Evolutionary conservation across 2,888 invertebrate genomes (phyloP).

Genomic region (Hanleya hanleyi): DNA sequence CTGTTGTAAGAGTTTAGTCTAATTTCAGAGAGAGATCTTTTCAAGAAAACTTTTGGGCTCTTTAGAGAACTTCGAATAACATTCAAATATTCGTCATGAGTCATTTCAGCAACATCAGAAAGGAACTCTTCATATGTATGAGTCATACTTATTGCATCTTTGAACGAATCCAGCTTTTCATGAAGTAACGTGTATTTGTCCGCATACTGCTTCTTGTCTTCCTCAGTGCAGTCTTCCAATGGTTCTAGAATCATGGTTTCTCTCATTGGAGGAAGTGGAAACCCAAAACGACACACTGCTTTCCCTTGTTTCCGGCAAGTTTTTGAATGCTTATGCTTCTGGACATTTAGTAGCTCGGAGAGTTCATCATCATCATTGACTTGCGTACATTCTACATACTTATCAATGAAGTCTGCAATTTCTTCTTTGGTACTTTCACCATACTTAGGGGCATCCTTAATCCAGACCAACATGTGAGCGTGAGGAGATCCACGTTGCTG

Average conservation of each 20-base stretch:
- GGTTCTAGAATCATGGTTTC: slow-evolving; percentile 20
- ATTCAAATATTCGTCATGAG: no score
- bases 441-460: slow-evolving; percentile 7
- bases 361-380: background rate
- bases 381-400: background rate
- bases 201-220: no score
- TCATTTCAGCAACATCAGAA: no score
- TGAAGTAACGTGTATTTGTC: no score
- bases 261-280: slow-evolving; percentile 16
- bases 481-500: background rate
- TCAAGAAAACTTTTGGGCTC: no score
- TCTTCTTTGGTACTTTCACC: background rate
- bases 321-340: slow-evolving; percentile 8
- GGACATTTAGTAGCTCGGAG: background rate
- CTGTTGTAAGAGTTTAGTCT: no score
- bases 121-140: no score
- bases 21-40: no score
- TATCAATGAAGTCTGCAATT: slow-evolving; percentile 6
- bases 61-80: no score
- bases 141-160: no score
- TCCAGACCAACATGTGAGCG: background rate
- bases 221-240: no score
- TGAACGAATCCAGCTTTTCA: no score
- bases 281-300: slow-evolving; percentile 14
- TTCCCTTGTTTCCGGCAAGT: background rate